These are phyloP conservation scores for Lithobates pipiens DNA, from an alignment of 2,797 vertebrate genomes.

Conservation along the genomic window DNA sequence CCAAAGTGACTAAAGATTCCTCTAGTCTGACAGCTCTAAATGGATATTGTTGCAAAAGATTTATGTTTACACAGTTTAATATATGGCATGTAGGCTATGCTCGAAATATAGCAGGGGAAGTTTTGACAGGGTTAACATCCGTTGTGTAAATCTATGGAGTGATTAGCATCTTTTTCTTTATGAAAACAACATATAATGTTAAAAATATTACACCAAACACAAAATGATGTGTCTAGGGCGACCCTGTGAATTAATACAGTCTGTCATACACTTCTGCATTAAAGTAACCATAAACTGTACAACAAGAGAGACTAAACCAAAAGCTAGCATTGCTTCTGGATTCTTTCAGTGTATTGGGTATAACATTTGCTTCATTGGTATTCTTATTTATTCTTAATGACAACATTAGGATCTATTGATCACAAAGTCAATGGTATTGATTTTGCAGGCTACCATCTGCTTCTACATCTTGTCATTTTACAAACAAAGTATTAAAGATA, in stretches of 20 bases:
- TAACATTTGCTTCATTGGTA: constrained; percentile 30
- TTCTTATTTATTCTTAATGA: constrained; percentile 49
- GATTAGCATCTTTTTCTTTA: neutral
- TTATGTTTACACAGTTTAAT: constrained; percentile 47
- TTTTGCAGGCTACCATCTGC: constrained; percentile 42
- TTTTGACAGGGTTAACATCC: constrained; percentile 49
- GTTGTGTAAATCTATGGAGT: neutral
- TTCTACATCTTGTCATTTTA: constrained; percentile 40
- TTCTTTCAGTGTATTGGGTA: constrained; percentile 19
- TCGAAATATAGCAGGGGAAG: neutral
- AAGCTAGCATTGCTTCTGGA: constrained; percentile 7
- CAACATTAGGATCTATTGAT: constrained; percentile 55
- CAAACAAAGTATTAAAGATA: constrained; percentile 34
- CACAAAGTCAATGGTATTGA: constrained; percentile 49
- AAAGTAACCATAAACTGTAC: neutral
- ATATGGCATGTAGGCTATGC: constrained; percentile 19
- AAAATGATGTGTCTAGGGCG: neutral
- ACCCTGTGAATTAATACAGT: neutral
- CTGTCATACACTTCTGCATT: neutral
- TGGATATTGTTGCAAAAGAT: constrained; percentile 62
- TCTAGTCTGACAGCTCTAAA: constrained; percentile 64
- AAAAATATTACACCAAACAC: neutral
- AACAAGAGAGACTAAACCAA: neutral
- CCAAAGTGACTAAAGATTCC: constrained; percentile 71
- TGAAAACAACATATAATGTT: neutral